A percentile compares a stretch with the other conserved stretches of the same genome.
Evolutionary conservation across 2,888 invertebrate species (phyloP).

Genomic region (Dasysyrphus albostriatus): DNA sequence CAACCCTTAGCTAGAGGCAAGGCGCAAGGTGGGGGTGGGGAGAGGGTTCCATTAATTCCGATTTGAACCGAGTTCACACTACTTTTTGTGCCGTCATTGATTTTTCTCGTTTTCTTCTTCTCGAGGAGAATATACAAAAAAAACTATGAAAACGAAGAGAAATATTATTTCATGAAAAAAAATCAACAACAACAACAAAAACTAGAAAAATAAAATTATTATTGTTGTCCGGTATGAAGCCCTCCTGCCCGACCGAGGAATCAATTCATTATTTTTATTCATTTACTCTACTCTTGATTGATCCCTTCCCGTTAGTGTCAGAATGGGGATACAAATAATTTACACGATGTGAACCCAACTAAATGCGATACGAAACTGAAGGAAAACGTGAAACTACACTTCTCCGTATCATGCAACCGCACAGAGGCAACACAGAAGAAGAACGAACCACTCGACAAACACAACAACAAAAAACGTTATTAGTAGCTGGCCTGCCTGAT

Average conservation of each 20-base stretch:
- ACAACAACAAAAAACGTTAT: constrained; percentile 70
- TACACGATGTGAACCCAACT: constrained; percentile 82
- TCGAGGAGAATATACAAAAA: not conserved
- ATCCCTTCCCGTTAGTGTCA: constrained; percentile 60
- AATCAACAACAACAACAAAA: constrained; percentile 33
- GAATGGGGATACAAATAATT: constrained; percentile 56
- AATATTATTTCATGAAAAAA: constrained; percentile 21
- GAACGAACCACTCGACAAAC: constrained; percentile 68
- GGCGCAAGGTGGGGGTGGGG: not conserved
- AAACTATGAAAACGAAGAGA: constrained; percentile 6
- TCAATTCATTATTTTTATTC: constrained; percentile 29
- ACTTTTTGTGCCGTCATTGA: constrained; percentile 61
- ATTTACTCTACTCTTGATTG: constrained; percentile 62
- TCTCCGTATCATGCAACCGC: constrained; percentile 47
- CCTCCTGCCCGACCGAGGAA: constrained; percentile 39
- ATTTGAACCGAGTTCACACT: constrained; percentile 47
- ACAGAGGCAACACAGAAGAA: constrained; percentile 29
- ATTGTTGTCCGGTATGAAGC: constrained; percentile 17
- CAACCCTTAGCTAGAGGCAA: constrained; percentile 40
- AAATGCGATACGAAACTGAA: constrained; percentile 84
- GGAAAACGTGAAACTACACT: constrained; percentile 78
- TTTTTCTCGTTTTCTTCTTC: constrained; percentile 59
- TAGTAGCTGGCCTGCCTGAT: constrained; percentile 11
- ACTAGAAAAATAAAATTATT: constrained; percentile 42
- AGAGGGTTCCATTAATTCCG: constrained; percentile 26